Evolutionary conservation across 1,140 invertebrate species (phyloP), one percentile per base, ranked within the genome.

Genomic region (Aleiodes sp.): DNA sequence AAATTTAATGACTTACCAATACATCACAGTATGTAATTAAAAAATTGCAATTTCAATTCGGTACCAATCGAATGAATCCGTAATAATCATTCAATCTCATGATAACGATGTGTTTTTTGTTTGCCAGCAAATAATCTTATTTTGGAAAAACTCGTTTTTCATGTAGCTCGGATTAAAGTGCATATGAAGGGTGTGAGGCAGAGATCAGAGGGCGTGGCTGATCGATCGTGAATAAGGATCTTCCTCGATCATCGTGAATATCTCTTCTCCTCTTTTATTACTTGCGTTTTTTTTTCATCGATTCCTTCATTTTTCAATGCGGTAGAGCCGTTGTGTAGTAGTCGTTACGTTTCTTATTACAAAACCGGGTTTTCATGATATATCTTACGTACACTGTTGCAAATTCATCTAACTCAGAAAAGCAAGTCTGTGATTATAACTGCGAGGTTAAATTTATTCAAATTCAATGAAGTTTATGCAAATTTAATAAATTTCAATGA

Each of bases 171-270:
- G 39, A 43, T 43, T 43, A 43, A 33, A 41, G 24, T 59, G 56
- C 31, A 39, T 59, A 57, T 46, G 41, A 52, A 69, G 67, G 67
- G 67, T 43, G 39, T 16, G 39, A 43, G 39, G 39, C 39, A 43
- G 19, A 43, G 39, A 43, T 43, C 39, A 43, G 39, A 43, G 39
- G 39, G 39, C 67, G 67, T 56, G 60, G 26, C 60, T 29, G 67
- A 69, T 69, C 67, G 67, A 61, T 61, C 59, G 67, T 69, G 67
- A 69, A 69, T 69, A 69, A 62, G 59, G 39, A 63, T 43, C 35
- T 61, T 56, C 41, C 35, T 63, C 35, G 26, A 68, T 26, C 65
- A 37, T 52, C 65, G 31, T 35, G 35, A 35, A 59, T 52, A 66
- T 66, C 39, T 12, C 28, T 59, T 43, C 39, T 26, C 28, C 24